Conservation (phyloP, 2,888 invertebrate species). For the Teleiodes luculella region DNA sequence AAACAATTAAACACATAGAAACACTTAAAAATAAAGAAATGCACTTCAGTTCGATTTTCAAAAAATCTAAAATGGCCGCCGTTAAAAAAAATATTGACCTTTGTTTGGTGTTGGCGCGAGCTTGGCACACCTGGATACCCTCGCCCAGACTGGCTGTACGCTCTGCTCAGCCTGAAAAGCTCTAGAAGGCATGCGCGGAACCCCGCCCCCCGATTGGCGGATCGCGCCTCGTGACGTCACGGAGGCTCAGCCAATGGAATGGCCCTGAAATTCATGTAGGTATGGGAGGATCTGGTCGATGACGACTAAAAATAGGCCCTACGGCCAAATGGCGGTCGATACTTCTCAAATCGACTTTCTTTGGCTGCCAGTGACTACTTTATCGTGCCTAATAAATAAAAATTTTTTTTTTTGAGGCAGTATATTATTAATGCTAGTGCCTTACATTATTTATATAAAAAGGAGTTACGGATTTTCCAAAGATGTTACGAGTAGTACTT, state of each 20-base stretch:
- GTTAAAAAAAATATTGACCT: conserved; percentile 57
- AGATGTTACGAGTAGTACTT: too few species aligned
- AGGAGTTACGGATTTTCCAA: too few species aligned
- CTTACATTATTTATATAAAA: too few species aligned
- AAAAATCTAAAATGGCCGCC: conserved; percentile 41
- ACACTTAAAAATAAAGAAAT: too few species aligned
- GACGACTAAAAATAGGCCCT: conserved; percentile 63
- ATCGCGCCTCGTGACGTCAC: conserved; percentile 59
- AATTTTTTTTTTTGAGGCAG: too few species aligned
- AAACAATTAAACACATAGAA: neutral
- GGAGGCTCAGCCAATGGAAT: conserved; percentile 47
- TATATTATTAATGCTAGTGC: too few species aligned
- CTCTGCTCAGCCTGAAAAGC: conserved; percentile 47
- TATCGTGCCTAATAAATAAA: too few species aligned
- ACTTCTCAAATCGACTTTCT: neutral
- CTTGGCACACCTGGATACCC: conserved; percentile 72
- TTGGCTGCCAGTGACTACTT: neutral
- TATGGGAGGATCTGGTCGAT: conserved; percentile 62
- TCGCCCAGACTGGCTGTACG: conserved; percentile 64
- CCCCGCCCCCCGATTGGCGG: conserved; percentile 55
- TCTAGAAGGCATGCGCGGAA: conserved; percentile 59
- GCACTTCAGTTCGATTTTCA: conserved; percentile 27
- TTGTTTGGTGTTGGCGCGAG: conserved; percentile 51
- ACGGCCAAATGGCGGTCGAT: conserved; percentile 29
- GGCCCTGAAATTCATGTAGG: conserved; percentile 72